phyloP scores from a whole-genome alignment of 2,113 vertebrate species.

The Astatoreochromis straeleni region DNA sequence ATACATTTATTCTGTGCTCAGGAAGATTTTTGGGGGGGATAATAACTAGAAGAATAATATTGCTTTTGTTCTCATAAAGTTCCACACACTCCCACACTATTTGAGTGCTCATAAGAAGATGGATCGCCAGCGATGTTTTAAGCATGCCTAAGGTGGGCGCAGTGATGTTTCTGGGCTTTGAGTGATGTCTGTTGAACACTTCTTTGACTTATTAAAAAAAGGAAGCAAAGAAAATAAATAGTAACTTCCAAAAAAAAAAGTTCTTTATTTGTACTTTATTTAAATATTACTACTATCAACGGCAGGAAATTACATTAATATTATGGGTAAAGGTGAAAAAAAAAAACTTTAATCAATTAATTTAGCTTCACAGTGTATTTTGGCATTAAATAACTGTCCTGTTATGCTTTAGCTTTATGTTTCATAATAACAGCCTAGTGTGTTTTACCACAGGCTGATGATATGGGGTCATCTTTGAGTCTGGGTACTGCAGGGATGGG shows the following conservation, averaged over 20 bases:
- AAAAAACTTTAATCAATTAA: accelerated
- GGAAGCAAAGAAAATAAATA: background rate
- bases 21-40: background rate
- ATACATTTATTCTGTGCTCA: background rate
- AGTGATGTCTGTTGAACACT: background rate
- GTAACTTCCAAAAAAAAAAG: background rate
- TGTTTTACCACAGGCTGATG: background rate
- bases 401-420: background rate
- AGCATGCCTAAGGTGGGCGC: background rate
- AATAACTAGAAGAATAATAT: background rate
- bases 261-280: background rate
- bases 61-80: background rate
- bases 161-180: background rate
- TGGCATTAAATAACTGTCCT: background rate
- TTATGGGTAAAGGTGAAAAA: background rate
- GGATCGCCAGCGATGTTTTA: background rate
- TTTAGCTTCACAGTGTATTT: background rate
- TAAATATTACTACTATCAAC: background rate
- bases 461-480: background rate
- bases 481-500: background rate
- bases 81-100: background rate
- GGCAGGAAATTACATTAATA: background rate
- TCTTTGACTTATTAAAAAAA: background rate
- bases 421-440: background rate
- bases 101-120: background rate